Base-by-base conservation (phyloP, 2,888 invertebrate species). In the Orchesella flavescens region DNA sequence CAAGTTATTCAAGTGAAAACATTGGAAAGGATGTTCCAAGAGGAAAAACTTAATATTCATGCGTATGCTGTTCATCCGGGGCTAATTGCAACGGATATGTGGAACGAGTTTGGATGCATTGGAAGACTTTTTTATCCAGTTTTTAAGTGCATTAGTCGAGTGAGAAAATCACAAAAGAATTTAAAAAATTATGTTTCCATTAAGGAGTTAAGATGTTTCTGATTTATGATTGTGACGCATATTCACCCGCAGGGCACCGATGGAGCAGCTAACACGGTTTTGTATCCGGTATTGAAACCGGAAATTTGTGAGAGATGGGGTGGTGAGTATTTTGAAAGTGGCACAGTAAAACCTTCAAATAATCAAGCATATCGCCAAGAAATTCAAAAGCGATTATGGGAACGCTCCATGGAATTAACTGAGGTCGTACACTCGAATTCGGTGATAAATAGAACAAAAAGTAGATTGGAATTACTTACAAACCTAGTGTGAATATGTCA, bases 41-140 rank as follows among this genome's bases (percentile, higher is more conserved):
- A 92, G 57, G 90, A 92, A 85, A 90, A 91, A 13, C 89, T 90
- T 34, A 91, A 91, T 63, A 93, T 96, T 0, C 93, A 93, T 89
- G 92, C 93, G 1, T 94, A 93, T 89, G 92, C 94, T 0, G 94
- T 96, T 3, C 97, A 97, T 91, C 97, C 97, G 0, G 97, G 97
- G 53, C 92, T 97, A 75, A 95, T 96, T 0, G 92, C 95, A 89
- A 96, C 96, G 0, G 95, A 95, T 87, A 90, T 97, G 46, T 96
- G 96, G 89, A 44, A n/a, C 10, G 74, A 73, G 24, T 49, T 81
- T 1, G 81, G 81, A 10, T 34, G 46, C 4, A 17, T 81, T 9
- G 66, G 19, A 12, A 17, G n/a, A 2, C 1, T 73, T 0, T 57
- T 65, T 65, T 55, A 63, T 43, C 80, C 80, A 19, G 19, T 80